Percentiles rank a stretch among this genome's conserved stretches.
phyloP scores from a whole-genome alignment of 2,797 vertebrate species.

The Ceryle rudis region DNA sequence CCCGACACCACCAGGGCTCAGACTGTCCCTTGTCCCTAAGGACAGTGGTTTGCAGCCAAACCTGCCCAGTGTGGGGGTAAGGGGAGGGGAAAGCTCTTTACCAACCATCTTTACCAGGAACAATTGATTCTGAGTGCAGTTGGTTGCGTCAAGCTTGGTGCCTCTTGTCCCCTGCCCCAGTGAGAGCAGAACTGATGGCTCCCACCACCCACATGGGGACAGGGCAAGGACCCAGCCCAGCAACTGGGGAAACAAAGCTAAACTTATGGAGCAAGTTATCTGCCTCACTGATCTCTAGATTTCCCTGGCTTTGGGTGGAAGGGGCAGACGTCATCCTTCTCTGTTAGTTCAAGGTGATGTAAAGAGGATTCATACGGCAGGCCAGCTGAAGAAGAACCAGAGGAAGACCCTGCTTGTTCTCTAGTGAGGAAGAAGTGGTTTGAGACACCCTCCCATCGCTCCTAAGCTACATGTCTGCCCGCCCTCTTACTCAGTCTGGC shows the following conservation, averaged over 20 bases:
- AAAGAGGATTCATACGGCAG: neutral
- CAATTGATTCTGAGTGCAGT: neutral
- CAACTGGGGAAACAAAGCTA: neutral
- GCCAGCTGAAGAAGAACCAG: neutral
- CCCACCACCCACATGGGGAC: fast-evolving
- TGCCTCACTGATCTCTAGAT: neutral
- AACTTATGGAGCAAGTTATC: neutral
- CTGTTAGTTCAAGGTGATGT: neutral
- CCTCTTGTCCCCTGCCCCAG: neutral
- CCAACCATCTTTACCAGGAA: neutral
- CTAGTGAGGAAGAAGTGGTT: neutral
- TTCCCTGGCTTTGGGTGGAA: neutral
- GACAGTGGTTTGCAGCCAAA: neutral
- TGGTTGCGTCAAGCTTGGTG: neutral
- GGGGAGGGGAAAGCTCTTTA: neutral
- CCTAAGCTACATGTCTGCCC: fast-evolving
- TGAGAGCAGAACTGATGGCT: neutral
- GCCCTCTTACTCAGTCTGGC: neutral
- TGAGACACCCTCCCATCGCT: neutral
- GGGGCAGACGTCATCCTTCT: neutral
- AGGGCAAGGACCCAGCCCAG: neutral
- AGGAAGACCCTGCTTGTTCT: neutral
- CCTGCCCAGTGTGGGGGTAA: neutral
- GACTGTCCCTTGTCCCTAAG: neutral
- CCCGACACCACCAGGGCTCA: neutral